These are phyloP conservation scores for Ciconia boyciana DNA, from an alignment of 2,113 vertebrate species.

Conservation along the genomic window DNA sequence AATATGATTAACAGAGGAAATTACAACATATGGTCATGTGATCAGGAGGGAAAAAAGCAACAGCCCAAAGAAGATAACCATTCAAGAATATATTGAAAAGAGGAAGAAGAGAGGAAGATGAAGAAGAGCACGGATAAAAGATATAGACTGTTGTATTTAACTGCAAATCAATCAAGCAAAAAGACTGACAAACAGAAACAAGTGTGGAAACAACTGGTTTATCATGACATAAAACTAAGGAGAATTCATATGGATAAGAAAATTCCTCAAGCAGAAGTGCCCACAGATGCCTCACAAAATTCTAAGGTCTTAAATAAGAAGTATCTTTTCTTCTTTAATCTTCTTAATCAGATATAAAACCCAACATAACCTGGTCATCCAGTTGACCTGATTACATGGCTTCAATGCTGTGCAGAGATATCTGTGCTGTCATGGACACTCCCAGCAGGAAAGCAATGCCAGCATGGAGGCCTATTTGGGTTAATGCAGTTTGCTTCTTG, in stretches of 20 bases:
- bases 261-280: background rate
- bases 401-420: background rate
- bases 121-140: background rate
- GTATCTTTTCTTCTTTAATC: background rate
- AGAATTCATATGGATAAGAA: background rate
- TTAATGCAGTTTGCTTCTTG: background rate
- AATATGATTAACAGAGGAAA: background rate
- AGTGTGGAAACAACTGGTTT: background rate
- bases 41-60: background rate
- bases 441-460: background rate
- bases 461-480: background rate
- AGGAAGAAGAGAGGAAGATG: background rate
- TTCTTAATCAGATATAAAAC: background rate
- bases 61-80: background rate
- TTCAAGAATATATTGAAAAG: background rate
- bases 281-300: background rate
- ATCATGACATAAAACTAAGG: background rate
- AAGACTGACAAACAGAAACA: background rate
- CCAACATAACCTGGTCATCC: background rate
- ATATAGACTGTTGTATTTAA: background rate
- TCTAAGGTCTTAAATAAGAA: background rate
- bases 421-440: background rate
- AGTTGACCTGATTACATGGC: background rate
- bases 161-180: background rate
- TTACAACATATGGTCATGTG: background rate